These are phyloP conservation scores for Noctua janthe DNA, from an alignment of 2,888 invertebrate species.

Conservation along the genomic window DNA sequence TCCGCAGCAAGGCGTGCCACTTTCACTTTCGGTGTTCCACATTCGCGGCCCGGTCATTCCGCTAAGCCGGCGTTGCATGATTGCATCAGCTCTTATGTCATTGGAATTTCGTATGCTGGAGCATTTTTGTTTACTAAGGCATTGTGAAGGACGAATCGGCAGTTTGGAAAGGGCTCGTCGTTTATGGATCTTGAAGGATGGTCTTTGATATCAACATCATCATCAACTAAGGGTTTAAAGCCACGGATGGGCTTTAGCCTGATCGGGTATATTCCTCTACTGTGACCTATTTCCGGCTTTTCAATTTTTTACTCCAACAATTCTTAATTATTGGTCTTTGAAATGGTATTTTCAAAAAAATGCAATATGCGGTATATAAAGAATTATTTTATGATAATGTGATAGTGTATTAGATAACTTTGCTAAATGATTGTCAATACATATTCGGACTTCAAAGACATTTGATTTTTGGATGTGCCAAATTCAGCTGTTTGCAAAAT, in stretches of 20 bases:
- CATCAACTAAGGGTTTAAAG: not conserved
- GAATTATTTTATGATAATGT: conserved; percentile 1
- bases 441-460: not conserved
- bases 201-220: not conserved
- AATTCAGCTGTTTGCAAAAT: not conserved
- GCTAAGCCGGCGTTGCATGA: conserved; percentile 69
- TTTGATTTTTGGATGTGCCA: not conserved
- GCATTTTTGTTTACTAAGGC: conserved; percentile 70
- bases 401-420: conserved; percentile 8
- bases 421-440: conserved; percentile 5
- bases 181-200: not conserved
- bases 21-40: conserved; percentile 85
- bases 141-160: conserved; percentile 82
- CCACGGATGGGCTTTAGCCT: not conserved
- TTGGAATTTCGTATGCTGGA: conserved; percentile 77
- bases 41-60: conserved; percentile 76
- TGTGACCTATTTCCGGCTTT: not conserved
- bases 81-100: conserved; percentile 83
- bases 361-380: not conserved
- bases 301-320: not conserved
- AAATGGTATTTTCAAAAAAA: not conserved
- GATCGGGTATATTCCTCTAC: not conserved
- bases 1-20: conserved; percentile 75
- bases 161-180: not conserved
- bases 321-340: not conserved